Evolutionary conservation across 2,113 vertebrate genomes (phyloP).

Genomic region (Hydropotes inermis): DNA sequence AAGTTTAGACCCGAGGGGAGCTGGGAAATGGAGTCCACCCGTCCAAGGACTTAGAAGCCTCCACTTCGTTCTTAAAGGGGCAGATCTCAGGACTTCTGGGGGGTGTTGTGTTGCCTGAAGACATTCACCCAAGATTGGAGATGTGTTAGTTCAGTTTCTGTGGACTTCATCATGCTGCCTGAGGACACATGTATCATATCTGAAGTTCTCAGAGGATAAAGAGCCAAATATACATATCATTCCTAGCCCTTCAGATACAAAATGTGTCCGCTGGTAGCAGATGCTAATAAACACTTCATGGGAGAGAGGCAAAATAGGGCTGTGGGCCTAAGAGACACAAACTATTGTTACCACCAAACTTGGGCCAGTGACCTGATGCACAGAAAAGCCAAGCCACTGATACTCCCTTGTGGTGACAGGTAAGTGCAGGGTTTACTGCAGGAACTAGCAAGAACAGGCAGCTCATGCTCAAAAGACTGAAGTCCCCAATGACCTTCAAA

Average conservation of each 20-base stretch:
- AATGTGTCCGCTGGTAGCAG: neutral
- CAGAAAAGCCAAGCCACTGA: neutral
- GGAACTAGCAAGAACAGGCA: neutral
- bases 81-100: neutral
- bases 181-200: neutral
- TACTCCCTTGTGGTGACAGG: neutral
- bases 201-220: neutral
- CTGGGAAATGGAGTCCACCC: accelerated
- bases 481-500: neutral
- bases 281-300: neutral
- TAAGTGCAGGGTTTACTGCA: neutral
- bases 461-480: neutral
- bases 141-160: neutral
- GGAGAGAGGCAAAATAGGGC: neutral
- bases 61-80: neutral
- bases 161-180: neutral
- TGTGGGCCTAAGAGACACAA: neutral
- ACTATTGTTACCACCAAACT: neutral
- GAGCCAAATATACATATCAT: neutral
- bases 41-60: too few species aligned
- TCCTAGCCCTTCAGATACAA: neutral
- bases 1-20: too few species aligned
- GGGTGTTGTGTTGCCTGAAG: neutral
- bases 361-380: neutral
- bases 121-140: neutral